Evolutionary conservation across 1,140 invertebrate species (phyloP).

Genomic region (Megalopta genalis): DNA sequence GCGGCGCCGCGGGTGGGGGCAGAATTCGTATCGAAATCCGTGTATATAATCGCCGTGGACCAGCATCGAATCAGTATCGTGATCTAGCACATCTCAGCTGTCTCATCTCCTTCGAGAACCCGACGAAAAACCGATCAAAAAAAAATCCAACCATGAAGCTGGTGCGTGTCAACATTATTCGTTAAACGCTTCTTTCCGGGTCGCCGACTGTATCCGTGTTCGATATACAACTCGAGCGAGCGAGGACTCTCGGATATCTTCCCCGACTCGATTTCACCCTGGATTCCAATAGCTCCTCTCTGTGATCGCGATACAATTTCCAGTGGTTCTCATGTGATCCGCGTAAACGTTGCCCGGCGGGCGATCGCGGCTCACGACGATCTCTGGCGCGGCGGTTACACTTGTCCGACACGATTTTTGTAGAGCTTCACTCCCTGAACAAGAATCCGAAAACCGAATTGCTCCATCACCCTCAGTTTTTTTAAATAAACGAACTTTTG

Average conservation of each 20-base stretch:
- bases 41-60: conserved; percentile 48
- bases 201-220: conserved; percentile 12
- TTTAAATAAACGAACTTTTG: too few species aligned
- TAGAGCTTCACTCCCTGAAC: too few species aligned
- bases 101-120: background rate
- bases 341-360: background rate
- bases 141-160: conserved; percentile 48
- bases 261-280: background rate
- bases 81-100: conserved; percentile 43
- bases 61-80: conserved; percentile 47
- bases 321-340: background rate
- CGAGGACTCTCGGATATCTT: background rate
- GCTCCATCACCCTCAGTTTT: too few species aligned
- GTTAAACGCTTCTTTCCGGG: conserved; percentile 1
- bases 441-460: too few species aligned
- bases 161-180: conserved; percentile 50
- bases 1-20: conserved; percentile 26
- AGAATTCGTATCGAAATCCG: conserved; percentile 42
- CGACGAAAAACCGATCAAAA: background rate
- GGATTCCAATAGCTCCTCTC: background rate
- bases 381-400: background rate
- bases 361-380: background rate
- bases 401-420: too few species aligned
- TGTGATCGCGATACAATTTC: background rate
- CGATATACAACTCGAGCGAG: background rate